phyloP scores from a whole-genome alignment of 53 echinoderm and acorn worm genomes.

The Actinopyga echinites region DNA sequence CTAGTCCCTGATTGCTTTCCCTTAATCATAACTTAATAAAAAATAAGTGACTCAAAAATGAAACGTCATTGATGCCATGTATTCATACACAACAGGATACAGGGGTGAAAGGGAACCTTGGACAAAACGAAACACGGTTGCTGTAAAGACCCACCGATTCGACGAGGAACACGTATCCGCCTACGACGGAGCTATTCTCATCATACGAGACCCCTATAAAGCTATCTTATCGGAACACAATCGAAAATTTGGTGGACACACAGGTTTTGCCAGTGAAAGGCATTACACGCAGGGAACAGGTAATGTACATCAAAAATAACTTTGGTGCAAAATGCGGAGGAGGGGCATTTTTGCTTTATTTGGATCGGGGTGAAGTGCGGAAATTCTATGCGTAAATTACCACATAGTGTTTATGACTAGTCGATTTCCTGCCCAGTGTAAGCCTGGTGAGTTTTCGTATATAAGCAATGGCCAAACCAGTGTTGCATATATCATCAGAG shows the following conservation, averaged over 20 bases:
- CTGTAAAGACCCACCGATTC: slow-evolving; percentile 87
- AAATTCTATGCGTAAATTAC: too few relatives aligned
- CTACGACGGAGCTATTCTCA: slow-evolving; percentile 72
- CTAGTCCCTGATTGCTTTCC: too few relatives aligned
- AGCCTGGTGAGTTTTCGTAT: too few relatives aligned
- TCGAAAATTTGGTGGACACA: slow-evolving; percentile 94
- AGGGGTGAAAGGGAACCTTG: slow-evolving; percentile 84
- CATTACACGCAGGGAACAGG: slow-evolving; percentile 93
- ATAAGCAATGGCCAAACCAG: too few relatives aligned
- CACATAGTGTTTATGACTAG: too few relatives aligned
- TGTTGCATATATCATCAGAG: too few relatives aligned
- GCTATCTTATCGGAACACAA: slow-evolving; percentile 95
- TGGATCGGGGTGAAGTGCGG: not conserved
- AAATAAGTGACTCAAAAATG: too few relatives aligned
- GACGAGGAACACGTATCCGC: slow-evolving; percentile 78
- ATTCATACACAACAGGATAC: slow-evolving; percentile 54
- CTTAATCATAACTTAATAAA: too few relatives aligned
- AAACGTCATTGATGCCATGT: too few relatives aligned
- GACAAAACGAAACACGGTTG: slow-evolving; percentile 83
- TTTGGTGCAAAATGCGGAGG: not conserved
- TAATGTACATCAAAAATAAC: slow-evolving; percentile 10
- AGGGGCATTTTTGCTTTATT: not conserved
- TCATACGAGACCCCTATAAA: slow-evolving; percentile 88
- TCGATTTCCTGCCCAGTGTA: too few relatives aligned
- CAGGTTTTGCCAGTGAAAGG: slow-evolving; percentile 78